Conservation (phyloP, 1,140 invertebrate species). For the Pogonomyrmex californicus region DNA sequence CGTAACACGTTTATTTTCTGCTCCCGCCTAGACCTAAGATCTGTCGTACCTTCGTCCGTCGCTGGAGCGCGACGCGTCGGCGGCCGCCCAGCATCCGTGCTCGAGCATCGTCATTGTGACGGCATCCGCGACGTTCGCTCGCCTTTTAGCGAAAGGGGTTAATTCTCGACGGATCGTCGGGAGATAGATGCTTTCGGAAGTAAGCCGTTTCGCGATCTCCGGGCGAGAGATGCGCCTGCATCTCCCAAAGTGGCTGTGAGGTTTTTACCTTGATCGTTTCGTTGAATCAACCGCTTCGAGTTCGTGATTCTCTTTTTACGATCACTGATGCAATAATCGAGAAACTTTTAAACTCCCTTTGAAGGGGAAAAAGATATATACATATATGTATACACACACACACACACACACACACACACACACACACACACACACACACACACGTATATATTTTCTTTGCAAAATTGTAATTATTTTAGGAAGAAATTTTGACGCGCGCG, state of each 20-base stretch:
- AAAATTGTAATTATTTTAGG: not conserved
- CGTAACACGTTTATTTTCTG: slow-evolving; percentile 78
- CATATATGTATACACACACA: not conserved
- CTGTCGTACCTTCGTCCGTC: slow-evolving; percentile 26
- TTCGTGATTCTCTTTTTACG: not conserved
- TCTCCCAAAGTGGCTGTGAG: not conserved
- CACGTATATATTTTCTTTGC: too few relatives aligned
- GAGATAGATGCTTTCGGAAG: not conserved
- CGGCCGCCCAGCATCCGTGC: not conserved
- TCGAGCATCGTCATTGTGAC: not conserved
- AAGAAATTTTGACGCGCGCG: not conserved
- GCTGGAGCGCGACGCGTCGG: slow-evolving; percentile 14
- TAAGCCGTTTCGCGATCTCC: not conserved
- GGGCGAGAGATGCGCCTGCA: not conserved
- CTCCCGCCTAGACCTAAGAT: slow-evolving; percentile 47
- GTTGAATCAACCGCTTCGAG: not conserved
- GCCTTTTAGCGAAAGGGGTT: not conserved
- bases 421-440: too few relatives aligned
- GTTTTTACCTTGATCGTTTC: not conserved
- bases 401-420: too few relatives aligned
- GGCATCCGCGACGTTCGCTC: not conserved
- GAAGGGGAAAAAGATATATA: not conserved
- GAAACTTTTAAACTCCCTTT: not conserved
- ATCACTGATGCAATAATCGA: not conserved
- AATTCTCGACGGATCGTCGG: not conserved